Base-by-base conservation (phyloP, 2,888 invertebrate species). In the Chaetoderma sp. region DNA sequence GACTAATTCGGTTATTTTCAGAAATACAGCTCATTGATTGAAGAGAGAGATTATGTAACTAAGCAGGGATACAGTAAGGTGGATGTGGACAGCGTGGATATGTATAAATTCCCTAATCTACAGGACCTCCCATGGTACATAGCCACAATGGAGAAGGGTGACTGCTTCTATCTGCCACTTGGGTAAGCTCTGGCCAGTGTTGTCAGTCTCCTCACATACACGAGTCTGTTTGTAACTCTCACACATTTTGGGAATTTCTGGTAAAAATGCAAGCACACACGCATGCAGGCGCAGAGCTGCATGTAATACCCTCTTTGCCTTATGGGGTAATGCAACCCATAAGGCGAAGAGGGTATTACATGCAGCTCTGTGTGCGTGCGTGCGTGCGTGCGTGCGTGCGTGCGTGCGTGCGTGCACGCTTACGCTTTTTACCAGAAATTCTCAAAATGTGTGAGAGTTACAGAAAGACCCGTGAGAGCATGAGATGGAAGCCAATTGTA, bases 81-180 rank as follows among this genome's bases (percentile, higher is more conserved):
- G 1, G 81, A 84, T 70, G 79, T 80, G 1, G 81, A 81, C 21
- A 65, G 59, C 1, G 79, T 83, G 10, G 83, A 84, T 54, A 68
- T 77, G 58, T 28, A 71, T 5, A 71, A 70, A 50, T 83, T 75
- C 61, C 77, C 79, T 4, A 68, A 65, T 1, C 59, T 84, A 0
- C 50, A 63, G 18, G 50, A 72, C 33, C 62, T 80, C 1, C 78
- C 79, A 1, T 83, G 80, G 79, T 69, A 72, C 52, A 63, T 71
- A 42, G 78, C 73, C 1, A 68, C 67, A 8, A 66, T 83, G 64
- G 66, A 67, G 8, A 76, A 77, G 60, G 84, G 84, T 47, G 84
- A 84, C 71, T 84, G 84, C 71, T 58, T 83, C 13, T 83, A 69
- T 61, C 81, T 83, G 47, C 84, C 84, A 16, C 68, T 72, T 49